Evolutionary conservation across 2,113 vertebrate genomes (phyloP), one percentile per base, ranked within the genome.

Genomic region (Cebus imitator): DNA sequence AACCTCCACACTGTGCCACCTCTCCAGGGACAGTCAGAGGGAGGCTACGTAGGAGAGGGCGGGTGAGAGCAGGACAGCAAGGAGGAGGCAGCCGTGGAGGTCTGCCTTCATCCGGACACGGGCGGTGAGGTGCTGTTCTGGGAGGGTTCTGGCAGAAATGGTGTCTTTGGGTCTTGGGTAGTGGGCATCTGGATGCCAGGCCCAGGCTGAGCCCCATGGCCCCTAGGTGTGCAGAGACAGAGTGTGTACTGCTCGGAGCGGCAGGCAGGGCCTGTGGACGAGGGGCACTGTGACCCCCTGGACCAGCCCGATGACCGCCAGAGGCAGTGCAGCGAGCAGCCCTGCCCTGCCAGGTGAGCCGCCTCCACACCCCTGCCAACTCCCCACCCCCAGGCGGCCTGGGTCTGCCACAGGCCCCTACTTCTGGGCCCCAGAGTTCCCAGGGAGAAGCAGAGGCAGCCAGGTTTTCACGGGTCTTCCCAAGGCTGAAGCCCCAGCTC

Each of bases 201-300:
- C 50, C 45, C 45, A 20, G 52, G 55, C 70, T 93, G 32, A 97
- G 16, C 14, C 35, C 21, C 1, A 0, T 5, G 80, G 30, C 25
- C 88, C 48, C 0, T 98, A 99, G 99, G 99, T 93, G 98, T 99
- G 21, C 99, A 99, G 98, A 98, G 99, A 70, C 99, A 99, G 98
- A 96, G 97, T 0, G 99, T 99, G 94, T 98, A 99, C 98, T 99
- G 99, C 14, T 97, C 99, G 94, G 99, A 99, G 95, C 98, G 96
- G 98, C 98, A 98, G 40, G 98, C 98, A 0, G 99, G 99, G 68
- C 99, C 99, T 0, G 99, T 99, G 96, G 99, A 99, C 37, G 99
- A 99, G 97, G 96, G 97, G 10, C 98, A 99, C 98, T 99, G 99
- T 35, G 99, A 99, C 4, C 96, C 98, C 0, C 96, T 98, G 25